A percentile compares a stretch with the other conserved stretches of the same genome.
phyloP scores from a whole-genome alignment of 1,140 invertebrate species.

The Drosophila jambulina region DNA sequence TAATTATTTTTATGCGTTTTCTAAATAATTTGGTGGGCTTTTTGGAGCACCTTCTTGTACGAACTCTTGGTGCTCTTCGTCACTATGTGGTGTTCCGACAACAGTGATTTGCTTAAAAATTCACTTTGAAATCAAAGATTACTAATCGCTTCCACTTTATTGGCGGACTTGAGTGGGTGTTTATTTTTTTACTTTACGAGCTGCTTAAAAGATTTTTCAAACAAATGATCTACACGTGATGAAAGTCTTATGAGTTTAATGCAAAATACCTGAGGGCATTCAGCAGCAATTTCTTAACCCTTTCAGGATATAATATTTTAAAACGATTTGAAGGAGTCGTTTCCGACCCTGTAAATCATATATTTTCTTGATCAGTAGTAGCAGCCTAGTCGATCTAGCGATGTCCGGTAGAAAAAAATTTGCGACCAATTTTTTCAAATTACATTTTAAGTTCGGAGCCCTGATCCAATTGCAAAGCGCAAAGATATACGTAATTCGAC shows the following conservation, averaged over 20 bases:
- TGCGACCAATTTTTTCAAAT: too few relatives aligned
- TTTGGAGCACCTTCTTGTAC: background rate
- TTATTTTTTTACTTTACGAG: background rate
- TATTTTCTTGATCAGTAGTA: too few relatives aligned
- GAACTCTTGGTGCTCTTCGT: background rate
- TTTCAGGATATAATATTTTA: too few relatives aligned
- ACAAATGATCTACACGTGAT: background rate
- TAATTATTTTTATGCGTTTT: background rate
- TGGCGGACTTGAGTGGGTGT: background rate
- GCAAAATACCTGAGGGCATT: background rate
- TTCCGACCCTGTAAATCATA: too few relatives aligned
- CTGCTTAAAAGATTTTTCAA: slow-evolving; percentile 1
- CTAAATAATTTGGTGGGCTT: background rate
- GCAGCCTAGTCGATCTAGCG: too few relatives aligned
- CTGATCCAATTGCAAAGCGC: too few relatives aligned
- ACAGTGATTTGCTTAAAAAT: background rate
- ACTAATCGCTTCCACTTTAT: background rate
- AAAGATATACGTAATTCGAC: too few relatives aligned
- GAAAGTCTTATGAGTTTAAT: background rate
- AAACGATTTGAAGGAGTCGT: too few relatives aligned
- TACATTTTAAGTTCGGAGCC: too few relatives aligned
- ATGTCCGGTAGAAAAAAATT: too few relatives aligned
- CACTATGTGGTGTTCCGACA: background rate
- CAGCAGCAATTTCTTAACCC: too few relatives aligned
- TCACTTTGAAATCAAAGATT: background rate